phyloP scores from a whole-genome alignment of 2,888 invertebrate genomes.

The Sialis fuliginosa region DNA sequence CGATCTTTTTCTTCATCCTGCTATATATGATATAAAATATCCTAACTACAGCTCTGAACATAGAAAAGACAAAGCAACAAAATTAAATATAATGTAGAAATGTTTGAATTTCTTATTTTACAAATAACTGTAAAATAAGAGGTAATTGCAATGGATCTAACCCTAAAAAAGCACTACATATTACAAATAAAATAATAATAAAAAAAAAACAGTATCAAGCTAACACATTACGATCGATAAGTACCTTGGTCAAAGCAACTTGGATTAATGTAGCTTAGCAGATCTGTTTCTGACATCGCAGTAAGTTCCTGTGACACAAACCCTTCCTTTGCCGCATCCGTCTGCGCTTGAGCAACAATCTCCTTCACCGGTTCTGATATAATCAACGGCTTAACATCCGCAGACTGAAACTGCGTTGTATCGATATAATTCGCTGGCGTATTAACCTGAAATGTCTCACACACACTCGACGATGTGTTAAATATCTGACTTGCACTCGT shows the following conservation, averaged over 20 bases:
- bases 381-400: background rate
- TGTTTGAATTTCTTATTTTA: too few species aligned
- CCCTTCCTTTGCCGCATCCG: slow-evolving; percentile 23
- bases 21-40: too few species aligned
- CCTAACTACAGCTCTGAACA: too few species aligned
- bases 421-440: background rate
- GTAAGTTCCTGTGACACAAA: slow-evolving; percentile 58
- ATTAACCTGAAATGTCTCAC: background rate
- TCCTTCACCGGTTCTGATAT: background rate
- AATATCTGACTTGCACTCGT: background rate
- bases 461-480: background rate
- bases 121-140: too few species aligned
- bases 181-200: too few species aligned
- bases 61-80: too few species aligned
- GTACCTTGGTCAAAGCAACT: slow-evolving; percentile 73
- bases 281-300: slow-evolving; percentile 73
- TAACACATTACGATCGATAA: slow-evolving; percentile 6
- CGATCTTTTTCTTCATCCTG: too few species aligned
- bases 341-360: slow-evolving; percentile 6
- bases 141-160: too few species aligned
- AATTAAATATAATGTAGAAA: too few species aligned
- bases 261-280: slow-evolving; percentile 76
- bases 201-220: background rate
- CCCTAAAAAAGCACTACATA: too few species aligned
- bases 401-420: background rate